Conservation (phyloP, 2,797 vertebrate species). For the Tympanoctomys barrerae region DNA sequence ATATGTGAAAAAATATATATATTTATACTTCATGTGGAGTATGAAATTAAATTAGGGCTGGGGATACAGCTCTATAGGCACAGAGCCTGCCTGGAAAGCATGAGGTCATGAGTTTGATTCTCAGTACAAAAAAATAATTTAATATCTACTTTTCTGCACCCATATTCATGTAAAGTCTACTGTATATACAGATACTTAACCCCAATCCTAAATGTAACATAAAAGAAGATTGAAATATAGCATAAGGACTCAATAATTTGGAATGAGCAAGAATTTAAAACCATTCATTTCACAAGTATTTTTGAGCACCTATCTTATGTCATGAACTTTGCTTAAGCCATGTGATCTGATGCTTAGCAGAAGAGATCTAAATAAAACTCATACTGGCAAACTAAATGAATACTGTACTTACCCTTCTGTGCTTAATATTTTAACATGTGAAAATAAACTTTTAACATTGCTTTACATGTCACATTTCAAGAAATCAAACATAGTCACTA, state of each 20-base stretch:
- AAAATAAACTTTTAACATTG: conserved; percentile 26
- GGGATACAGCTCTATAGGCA: too few species aligned
- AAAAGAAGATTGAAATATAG: not conserved
- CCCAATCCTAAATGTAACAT: not conserved
- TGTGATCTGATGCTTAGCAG: not conserved
- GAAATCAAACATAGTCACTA: not conserved
- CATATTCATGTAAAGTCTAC: not conserved
- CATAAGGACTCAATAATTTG: not conserved
- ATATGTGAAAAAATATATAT: not conserved
- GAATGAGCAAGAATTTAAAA: not conserved
- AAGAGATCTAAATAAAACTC: not conserved
- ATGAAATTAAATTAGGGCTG: not conserved
- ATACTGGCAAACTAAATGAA: not conserved
- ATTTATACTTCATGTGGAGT: not conserved
- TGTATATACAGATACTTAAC: not conserved
- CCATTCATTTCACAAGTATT: not conserved
- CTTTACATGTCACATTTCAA: conserved; percentile 16
- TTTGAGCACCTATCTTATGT: not conserved
- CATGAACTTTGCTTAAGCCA: not conserved
- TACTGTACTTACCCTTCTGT: not conserved
- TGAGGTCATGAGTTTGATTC: too few species aligned
- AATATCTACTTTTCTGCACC: conserved; percentile 1
- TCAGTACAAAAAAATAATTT: not conserved
- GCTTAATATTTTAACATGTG: conserved; percentile 15
- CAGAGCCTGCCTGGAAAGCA: too few species aligned